Evolutionary conservation across 2,113 vertebrate species (phyloP), one percentile per base, ranked within the genome.

Genomic region (Gopherus evgoodei): DNA sequence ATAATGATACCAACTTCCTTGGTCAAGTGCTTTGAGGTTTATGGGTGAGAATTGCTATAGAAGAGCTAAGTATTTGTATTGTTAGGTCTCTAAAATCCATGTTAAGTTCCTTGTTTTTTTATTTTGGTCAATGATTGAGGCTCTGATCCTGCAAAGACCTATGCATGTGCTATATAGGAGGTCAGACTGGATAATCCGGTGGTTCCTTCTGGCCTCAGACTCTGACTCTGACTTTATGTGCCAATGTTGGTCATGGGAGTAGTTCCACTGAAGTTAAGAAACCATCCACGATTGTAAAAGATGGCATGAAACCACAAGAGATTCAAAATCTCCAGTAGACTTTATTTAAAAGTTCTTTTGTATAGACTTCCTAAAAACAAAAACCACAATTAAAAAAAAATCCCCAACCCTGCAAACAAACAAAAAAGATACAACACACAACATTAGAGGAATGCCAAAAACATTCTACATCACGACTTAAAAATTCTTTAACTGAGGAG

Each of bases 311-410:
- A 8, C 1, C 84, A 81, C 0, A 0, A 81, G 54, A 35, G 22
- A 93, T 95, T 97, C 57, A 89, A 97, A 97, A 98, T 69, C 97
- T 98, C 98, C 97, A 93, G 98, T 97, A 98, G 93, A 98, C 95
- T 98, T 98, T 98, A 98, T 98, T 98, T 98, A 98, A 98, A 98
- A 98, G 97, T 98, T 98, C 96, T 98, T 97, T 98, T 97, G 97
- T 98, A 98, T 98, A 98, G 98, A 98, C 97, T 98, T 98, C 98
- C 97, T 97, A 96, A 97, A 97, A 96, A 93, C 86, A 79, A 96
- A 97, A 94, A 95, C 81, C 96, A 97, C 80, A 97, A 98, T 50
- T 98, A 98, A 98, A 98, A 98, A 97, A 98, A 97, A 97, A 81
- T 12, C 83, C 93, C 96, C 79, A 29, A 57, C 69, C 83, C 94